Base-by-base conservation (phyloP, 1,140 invertebrate genomes). In the Calliopsis andreniformis region DNA sequence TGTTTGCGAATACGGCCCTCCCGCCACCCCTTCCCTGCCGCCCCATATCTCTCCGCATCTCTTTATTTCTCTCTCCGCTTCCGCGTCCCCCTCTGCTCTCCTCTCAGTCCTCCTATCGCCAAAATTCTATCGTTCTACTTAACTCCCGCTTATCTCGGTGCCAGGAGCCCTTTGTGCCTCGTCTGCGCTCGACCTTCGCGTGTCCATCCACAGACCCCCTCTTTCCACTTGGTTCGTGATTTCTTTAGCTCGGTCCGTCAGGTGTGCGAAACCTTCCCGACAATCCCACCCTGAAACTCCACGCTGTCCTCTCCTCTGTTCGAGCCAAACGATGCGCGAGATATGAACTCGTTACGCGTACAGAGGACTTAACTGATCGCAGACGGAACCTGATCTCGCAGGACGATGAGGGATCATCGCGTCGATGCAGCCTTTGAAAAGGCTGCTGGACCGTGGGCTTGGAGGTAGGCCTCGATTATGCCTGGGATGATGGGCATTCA, bases 1-100 rank as follows among this genome's bases (percentile, higher is more conserved):
- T 92, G 90, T 92, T 92, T 92, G 90, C 90, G 90, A 91, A 91
- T 91, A 91, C 86, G 83, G 77, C 79, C 77, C 77, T 69, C 59
- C 58, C 68, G 1, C 30, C n/a, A 1, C n/a, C 55, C 28, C 14
- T 43, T 43, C 28, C 14, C 8, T 35, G n/a, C n/a, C n/a, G n/a
- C n/a, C n/a, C n/a, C 35, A 10, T 39, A 35, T 77, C 35, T 76
- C 76, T 47, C 30, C 30, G 25, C 53, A 55, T 71, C 61, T 53
- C 83, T 80, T 79, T 80, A 79, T 81, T 64, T 71, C 76, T 71
- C 78, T 78, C 78, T 75, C 56, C 58, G 30, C 76, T 71, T 62
- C 59, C 70, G 63, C 67, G 51, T 71, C 69, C 67, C 73, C 51
- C 70, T 73, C 64, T 64, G 55, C 58, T 69, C 18, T 45, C 64